phyloP scores from a whole-genome alignment of 2,888 invertebrate species.

The Nomada ferruginata region DNA sequence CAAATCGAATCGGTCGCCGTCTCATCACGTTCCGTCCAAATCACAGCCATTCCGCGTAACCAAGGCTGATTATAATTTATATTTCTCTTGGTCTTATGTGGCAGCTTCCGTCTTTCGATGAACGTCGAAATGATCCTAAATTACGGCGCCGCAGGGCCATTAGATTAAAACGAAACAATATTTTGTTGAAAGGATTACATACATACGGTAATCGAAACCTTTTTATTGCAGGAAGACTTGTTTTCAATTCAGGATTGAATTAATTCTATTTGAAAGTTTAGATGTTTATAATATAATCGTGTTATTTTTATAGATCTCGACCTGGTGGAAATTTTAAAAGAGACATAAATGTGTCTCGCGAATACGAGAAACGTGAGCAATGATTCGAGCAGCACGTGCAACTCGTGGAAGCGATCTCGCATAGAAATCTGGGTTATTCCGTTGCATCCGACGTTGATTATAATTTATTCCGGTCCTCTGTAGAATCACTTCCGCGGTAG shows the following conservation, averaged over 20 bases:
- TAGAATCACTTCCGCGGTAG: slow-evolving; percentile 35
- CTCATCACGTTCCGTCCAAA: slow-evolving; percentile 81
- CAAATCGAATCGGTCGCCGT: slow-evolving; percentile 82
- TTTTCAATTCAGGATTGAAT: background rate
- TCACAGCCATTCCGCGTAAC: slow-evolving; percentile 57
- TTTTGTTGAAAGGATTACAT: background rate
- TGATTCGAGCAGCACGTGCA: slow-evolving; percentile 18
- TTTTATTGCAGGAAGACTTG: background rate
- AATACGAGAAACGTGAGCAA: slow-evolving; percentile 20
- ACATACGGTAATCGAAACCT: too few relatives aligned
- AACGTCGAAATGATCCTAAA: background rate
- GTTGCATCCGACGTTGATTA: slow-evolving; percentile 46
- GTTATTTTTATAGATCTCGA: background rate
- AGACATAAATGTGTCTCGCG: slow-evolving; percentile 17
- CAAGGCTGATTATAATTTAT: slow-evolving; percentile 81
- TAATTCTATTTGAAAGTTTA: background rate
- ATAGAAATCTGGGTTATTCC: slow-evolving; percentile 29
- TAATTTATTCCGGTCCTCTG: slow-evolving; percentile 50
- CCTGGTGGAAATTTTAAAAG: background rate
- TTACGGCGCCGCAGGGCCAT: slow-evolving; percentile 17
- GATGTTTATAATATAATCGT: background rate
- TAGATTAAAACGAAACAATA: slow-evolving; percentile 13
- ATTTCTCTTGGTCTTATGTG: slow-evolving; percentile 40
- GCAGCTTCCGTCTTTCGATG: slow-evolving; percentile 41
- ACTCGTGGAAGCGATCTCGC: slow-evolving; percentile 21